Base-by-base conservation (phyloP, 30 jellyfish, hydroid and myxozoan genomes). In the Catostylus mosaicus region DNA sequence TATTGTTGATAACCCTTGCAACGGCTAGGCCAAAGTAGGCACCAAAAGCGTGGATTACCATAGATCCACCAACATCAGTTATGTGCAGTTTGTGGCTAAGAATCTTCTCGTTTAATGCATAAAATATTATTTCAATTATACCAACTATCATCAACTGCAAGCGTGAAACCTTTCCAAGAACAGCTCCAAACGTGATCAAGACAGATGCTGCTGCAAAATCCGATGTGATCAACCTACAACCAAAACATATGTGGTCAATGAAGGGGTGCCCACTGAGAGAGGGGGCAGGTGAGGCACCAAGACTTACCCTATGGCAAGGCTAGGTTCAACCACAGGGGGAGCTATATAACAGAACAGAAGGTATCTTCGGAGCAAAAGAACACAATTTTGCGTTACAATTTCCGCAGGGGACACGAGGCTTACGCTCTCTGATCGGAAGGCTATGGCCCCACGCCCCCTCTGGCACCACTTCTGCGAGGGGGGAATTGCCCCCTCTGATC, bases 21-120 rank as follows among this genome's bases (percentile, higher is more conserved):
- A 94, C 92, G 0, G 99, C 95, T 3, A 94, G 83, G 30, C 99
- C 99, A 70, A 87, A 94, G 65, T 87, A 94, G 30, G 97, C 97
- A 30, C 97, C 99, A 84, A 94, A 94, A 73, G 87, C 79, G 69
- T 87, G 97, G 16, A 94, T 75, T 19, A 85, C 92, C 94, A 94
- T 84, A 24, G 97, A 88, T 2, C 99, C 99, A 57, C 97, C 99
- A 26, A 88, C 96, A 72, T 94, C 99, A 12, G 96, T 38, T 30
- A 84, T 46, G 36, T 60, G 69, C 47, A 94, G 52, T 32, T 84
- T 82, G 62, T 82, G 83, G 34, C 51, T 50, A n/a, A 94, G 87
- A 14, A 94, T 60, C 36, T 40, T 73, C 78, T 89, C 95, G 77
- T 84, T 88, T 40, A 94, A 38, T 18, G 96, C 97, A 62, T 63